Percentiles rank a stretch among this genome's conserved stretches.
These are phyloP conservation scores for Thamnophis elegans DNA, from an alignment of 2,797 vertebrate species.

Conservation along the genomic window DNA sequence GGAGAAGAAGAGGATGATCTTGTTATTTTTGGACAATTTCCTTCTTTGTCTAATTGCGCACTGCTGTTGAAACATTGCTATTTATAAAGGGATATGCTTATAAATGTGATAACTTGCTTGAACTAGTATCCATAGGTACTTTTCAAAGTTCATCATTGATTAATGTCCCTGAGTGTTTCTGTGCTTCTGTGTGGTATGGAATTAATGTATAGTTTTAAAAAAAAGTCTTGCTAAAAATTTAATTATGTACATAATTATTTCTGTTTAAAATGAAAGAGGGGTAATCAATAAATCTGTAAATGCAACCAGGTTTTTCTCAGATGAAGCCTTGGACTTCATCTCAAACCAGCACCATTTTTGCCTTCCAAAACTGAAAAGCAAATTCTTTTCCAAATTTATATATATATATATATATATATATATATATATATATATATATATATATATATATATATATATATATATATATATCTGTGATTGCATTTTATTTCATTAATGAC, in stretches of 20 bases:
- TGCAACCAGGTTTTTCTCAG: neutral
- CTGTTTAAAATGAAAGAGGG: neutral
- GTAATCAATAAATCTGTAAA: neutral
- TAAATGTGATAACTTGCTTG: constrained; percentile 25
- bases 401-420: too few relatives aligned
- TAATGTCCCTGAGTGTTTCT: neutral
- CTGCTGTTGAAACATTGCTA: neutral
- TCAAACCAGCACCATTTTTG: neutral
- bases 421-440: too few relatives aligned
- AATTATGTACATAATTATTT: neutral
- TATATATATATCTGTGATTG: neutral
- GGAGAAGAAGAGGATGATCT: neutral
- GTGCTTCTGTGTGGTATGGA: neutral
- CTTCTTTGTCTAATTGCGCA: constrained; percentile 8
- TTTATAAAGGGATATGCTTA: neutral
- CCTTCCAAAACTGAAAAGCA: neutral
- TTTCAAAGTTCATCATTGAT: neutral
- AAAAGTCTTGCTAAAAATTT: neutral
- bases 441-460: neutral
- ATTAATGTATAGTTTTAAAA: neutral
- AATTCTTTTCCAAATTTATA: neutral
- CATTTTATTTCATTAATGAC: neutral
- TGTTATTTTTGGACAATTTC: neutral
- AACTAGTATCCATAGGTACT: neutral
- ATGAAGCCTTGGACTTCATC: neutral